These are phyloP conservation scores for Clanis bilineata DNA, from an alignment of 2,888 invertebrate species.

Conservation along the genomic window DNA sequence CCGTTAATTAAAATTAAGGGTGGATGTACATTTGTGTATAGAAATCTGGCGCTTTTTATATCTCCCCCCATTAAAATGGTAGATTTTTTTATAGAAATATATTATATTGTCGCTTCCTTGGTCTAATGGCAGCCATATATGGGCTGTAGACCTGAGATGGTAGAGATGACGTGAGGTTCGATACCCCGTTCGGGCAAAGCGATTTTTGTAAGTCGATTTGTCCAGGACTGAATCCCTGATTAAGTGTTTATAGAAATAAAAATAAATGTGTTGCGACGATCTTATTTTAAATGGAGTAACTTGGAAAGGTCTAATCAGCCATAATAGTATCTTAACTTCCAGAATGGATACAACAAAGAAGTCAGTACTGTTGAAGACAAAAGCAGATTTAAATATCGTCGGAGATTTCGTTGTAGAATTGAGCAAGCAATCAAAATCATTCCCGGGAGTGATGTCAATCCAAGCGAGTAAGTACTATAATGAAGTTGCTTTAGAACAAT, in stretches of 20 bases:
- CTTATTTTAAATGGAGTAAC: too few relatives aligned
- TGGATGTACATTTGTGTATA: not conserved
- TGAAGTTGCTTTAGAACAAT: not conserved
- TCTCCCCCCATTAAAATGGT: not conserved
- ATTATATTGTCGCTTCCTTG: too few relatives aligned
- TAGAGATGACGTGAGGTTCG: too few relatives aligned
- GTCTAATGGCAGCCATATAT: too few relatives aligned
- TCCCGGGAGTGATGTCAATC: slow-evolving; percentile 47
- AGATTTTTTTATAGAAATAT: too few relatives aligned
- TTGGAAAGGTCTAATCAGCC: too few relatives aligned
- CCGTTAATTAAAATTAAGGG: slow-evolving; percentile 1
- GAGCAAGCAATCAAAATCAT: slow-evolving; percentile 40
- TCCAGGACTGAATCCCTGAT: too few relatives aligned
- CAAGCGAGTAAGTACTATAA: slow-evolving; percentile 50
- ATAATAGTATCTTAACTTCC: not conserved
- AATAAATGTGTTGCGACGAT: too few relatives aligned
- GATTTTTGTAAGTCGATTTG: too few relatives aligned
- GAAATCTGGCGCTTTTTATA: not conserved
- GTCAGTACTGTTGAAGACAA: slow-evolving; percentile 55
- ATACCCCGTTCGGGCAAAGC: too few relatives aligned
- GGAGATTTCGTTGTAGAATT: slow-evolving; percentile 46
- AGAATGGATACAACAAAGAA: slow-evolving; percentile 57
- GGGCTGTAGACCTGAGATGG: too few relatives aligned
- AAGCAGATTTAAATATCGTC: slow-evolving; percentile 45
- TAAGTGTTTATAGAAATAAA: too few relatives aligned